These are phyloP conservation scores for Acromyrmex heyeri DNA, from an alignment of 1,140 invertebrate genomes.

Conservation along the genomic window DNA sequence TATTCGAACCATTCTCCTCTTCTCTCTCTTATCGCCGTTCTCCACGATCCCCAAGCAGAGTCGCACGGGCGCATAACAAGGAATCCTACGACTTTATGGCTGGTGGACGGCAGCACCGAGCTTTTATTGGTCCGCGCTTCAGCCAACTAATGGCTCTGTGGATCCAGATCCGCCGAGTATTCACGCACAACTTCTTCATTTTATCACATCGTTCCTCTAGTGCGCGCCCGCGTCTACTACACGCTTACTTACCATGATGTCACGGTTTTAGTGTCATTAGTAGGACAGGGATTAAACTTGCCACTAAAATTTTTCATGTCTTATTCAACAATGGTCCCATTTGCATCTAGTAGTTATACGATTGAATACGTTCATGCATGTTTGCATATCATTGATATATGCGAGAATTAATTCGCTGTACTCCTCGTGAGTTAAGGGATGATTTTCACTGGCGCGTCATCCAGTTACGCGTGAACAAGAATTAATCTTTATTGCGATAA, in stretches of 20 bases:
- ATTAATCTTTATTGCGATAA: constrained; percentile 46
- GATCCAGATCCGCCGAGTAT: constrained; percentile 74
- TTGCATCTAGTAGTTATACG: background rate
- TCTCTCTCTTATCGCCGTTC: constrained; percentile 21
- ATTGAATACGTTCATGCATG: background rate
- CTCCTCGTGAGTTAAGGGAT: background rate
- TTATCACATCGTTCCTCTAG: constrained; percentile 71
- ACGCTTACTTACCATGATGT: constrained; percentile 67
- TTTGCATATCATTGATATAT: background rate
- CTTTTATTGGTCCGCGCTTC: constrained; percentile 75
- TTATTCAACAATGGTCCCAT: background rate
- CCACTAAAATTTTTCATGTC: background rate
- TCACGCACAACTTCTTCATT: constrained; percentile 73
- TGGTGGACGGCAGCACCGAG: constrained; percentile 71
- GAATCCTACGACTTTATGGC: constrained; percentile 81
- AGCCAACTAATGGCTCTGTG: constrained; percentile 72
- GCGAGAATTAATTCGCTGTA: background rate
- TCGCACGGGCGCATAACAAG: constrained; percentile 76
- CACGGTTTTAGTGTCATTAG: constrained; percentile 24
- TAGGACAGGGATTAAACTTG: background rate
- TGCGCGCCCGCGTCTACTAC: background rate
- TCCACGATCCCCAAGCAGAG: constrained; percentile 25
- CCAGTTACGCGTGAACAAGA: constrained; percentile 12
- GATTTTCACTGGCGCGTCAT: background rate
- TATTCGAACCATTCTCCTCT: constrained; percentile 6